These are phyloP conservation scores for Ichneumoninae sp. DNA, from an alignment of 2,888 invertebrate genomes.

Conservation along the genomic window DNA sequence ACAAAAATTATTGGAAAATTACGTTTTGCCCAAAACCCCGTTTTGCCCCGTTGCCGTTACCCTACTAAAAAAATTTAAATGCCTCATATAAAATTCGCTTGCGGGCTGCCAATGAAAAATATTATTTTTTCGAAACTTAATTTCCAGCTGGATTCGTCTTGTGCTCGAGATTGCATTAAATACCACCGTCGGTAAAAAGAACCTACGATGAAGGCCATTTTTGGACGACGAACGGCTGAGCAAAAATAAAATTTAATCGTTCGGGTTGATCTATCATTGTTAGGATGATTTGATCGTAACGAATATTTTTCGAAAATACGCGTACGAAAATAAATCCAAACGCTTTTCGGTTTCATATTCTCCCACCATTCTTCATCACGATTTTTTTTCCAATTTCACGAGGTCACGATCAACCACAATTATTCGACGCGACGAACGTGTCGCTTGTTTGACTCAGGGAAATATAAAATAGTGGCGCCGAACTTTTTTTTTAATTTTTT, in stretches of 20 bases:
- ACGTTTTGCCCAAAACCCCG: no score
- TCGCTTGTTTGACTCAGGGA: constrained; percentile 43
- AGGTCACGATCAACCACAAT: constrained; percentile 44
- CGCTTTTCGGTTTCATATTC: constrained; percentile 16
- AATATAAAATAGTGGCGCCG: constrained; percentile 37
- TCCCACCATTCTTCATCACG: neutral
- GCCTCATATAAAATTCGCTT: no score
- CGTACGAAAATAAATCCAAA: neutral
- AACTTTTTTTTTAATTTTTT: constrained; percentile 11
- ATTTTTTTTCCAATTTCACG: constrained; percentile 33
- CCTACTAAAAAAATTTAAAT: neutral
- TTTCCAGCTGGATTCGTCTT: neutral
- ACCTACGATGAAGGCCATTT: no score
- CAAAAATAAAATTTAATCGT: neutral
- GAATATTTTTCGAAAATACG: neutral
- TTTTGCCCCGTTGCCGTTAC: no score
- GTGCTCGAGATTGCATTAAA: neutral
- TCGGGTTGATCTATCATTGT: neutral
- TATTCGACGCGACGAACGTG: constrained; percentile 53
- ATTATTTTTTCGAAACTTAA: neutral
- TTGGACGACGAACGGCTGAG: no score
- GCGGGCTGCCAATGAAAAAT: no score
- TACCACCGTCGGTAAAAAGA: no score
- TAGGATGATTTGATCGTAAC: neutral
- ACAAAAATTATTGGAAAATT: no score